Evolutionary conservation across 2,888 invertebrate species (phyloP).

Genomic region (Ischnura elegans): DNA sequence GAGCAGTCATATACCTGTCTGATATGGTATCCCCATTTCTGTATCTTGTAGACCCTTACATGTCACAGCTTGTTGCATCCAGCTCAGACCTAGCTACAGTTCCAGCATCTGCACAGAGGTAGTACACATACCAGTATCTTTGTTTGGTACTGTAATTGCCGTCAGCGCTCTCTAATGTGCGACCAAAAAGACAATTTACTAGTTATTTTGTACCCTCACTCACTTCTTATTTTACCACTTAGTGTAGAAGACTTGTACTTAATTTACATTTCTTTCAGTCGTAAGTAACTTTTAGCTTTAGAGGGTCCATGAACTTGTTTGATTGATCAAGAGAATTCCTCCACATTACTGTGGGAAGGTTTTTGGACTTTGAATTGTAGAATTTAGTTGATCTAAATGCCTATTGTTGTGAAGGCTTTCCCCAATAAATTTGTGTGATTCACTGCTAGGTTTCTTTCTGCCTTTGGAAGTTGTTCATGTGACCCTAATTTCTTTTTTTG

Average conservation of each 20-base stretch:
- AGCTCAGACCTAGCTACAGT: conserved; percentile 71
- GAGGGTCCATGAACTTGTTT: conserved; percentile 68
- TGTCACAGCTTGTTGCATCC: conserved; percentile 73
- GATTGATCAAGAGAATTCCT: conserved; percentile 56
- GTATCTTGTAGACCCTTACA: conserved; percentile 75
- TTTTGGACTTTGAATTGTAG: conserved; percentile 51
- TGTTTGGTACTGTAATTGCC: conserved; percentile 66
- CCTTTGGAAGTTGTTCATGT: conserved; percentile 68
- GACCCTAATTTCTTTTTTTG: conserved; percentile 57
- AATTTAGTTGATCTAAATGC: conserved; percentile 4
- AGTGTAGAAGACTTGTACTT: conserved; percentile 65
- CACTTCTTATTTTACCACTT: conserved; percentile 61
- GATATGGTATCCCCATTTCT: conserved; percentile 73
- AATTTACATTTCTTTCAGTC: conserved; percentile 68
- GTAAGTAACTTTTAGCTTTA: conserved; percentile 65
- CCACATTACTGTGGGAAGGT: conserved; percentile 57
- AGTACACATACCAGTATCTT: conserved; percentile 71
- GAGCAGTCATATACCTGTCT: conserved; percentile 69
- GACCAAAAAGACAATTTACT: conserved; percentile 63
- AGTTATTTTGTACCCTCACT: conserved; percentile 62
- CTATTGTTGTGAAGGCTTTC: conserved; percentile 56
- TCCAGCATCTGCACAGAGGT: conserved; percentile 71
- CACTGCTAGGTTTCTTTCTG: conserved; percentile 60
- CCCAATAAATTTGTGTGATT: conserved; percentile 52
- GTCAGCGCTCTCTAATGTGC: conserved; percentile 65